A percentile compares a stretch with the other conserved stretches of the same genome.
These are phyloP conservation scores for Liopterus haemorrhoidalis DNA, from an alignment of 2,888 invertebrate species.

Conservation along the genomic window DNA sequence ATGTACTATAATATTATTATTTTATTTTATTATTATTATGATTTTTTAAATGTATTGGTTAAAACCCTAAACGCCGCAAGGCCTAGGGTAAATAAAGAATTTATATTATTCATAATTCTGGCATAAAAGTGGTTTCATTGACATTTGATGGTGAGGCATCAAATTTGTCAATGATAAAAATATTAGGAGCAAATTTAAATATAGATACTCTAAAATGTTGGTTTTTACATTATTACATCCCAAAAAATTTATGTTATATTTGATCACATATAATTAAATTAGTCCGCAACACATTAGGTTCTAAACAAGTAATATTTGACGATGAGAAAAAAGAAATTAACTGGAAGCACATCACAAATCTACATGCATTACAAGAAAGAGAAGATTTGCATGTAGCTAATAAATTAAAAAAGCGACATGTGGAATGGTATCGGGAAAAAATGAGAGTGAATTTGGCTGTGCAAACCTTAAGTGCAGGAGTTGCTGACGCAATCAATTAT, in stretches of 20 bases:
- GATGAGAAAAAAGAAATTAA: conserved; percentile 20
- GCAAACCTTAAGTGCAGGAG: conserved; percentile 22
- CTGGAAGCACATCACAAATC: conserved; percentile 20
- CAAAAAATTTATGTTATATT: conserved; percentile 16
- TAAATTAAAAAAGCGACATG: conserved; percentile 23
- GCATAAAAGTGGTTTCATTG: neutral
- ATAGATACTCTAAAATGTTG: neutral
- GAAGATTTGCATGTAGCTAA: conserved; percentile 26
- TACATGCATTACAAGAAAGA: conserved; percentile 20
- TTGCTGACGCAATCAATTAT: conserved; percentile 31
- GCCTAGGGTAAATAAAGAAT: no score
- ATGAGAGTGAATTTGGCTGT: conserved; percentile 22
- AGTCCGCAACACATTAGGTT: conserved; percentile 20
- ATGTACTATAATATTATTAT: no score
- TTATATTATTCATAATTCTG: no score
- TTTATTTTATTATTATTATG: no score
- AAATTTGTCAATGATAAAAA: conserved; percentile 4
- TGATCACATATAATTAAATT: conserved; percentile 24
- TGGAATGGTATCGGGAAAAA: conserved; percentile 22
- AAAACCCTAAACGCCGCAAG: no score
- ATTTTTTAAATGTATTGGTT: no score
- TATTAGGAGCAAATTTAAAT: conserved; percentile 2
- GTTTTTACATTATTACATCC: neutral
- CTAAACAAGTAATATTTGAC: conserved; percentile 19
- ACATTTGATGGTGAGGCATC: conserved; percentile 11